These are phyloP conservation scores for Spilosoma lubricipeda DNA, from an alignment of 2,888 invertebrate species.

Conservation along the genomic window DNA sequence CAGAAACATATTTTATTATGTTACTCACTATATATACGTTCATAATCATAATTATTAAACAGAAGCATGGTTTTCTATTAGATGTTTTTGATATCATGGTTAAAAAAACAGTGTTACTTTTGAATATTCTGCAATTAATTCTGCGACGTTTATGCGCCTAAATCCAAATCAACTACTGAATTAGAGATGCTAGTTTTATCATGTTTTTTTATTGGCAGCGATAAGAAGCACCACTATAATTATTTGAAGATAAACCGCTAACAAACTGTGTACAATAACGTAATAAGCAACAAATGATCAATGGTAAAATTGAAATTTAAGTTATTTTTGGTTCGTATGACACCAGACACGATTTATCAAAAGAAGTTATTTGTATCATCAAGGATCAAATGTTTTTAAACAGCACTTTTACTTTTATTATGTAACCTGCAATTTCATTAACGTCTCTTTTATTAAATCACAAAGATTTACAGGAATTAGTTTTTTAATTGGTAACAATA, in stretches of 20 bases:
- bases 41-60: conserved; percentile 17
- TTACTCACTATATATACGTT: background rate
- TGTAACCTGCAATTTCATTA: background rate
- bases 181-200: conserved; percentile 22
- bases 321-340: background rate
- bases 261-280: background rate
- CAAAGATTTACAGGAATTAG: background rate
- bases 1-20: conserved; percentile 17
- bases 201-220: conserved; percentile 8
- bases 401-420: background rate
- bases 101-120: conserved; percentile 1
- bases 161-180: conserved; percentile 51
- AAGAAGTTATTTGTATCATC: too few species aligned
- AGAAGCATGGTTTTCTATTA: background rate
- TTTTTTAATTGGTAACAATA: background rate
- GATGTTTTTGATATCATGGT: conserved; percentile 30
- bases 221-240: background rate
- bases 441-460: background rate
- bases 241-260: background rate
- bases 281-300: background rate
- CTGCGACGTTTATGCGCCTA: conserved; percentile 36
- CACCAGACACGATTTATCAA: background rate
- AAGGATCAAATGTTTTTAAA: too few species aligned
- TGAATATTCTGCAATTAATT: too few species aligned
- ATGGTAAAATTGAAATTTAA: background rate